Evolutionary conservation across 2,797 vertebrate genomes (phyloP).

Genomic region (Pipistrellus nathusii): DNA sequence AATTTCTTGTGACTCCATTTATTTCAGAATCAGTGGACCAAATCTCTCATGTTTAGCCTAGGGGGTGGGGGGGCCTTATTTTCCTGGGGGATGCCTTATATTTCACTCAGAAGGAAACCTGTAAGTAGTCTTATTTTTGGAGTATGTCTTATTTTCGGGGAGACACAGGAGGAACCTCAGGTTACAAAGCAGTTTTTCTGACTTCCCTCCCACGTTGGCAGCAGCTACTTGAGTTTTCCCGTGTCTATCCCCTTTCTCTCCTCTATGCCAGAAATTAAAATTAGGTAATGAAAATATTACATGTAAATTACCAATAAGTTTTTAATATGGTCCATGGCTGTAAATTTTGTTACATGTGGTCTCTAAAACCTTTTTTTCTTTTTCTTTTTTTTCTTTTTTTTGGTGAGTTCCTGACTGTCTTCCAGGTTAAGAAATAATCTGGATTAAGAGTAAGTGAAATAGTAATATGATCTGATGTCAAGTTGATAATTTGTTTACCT

Average conservation of each 20-base stretch:
- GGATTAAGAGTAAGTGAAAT: neutral
- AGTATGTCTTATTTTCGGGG: no score
- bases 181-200: neutral
- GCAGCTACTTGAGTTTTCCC: neutral
- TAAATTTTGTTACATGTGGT: neutral
- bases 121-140: no score
- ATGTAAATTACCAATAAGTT: neutral
- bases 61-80: no score
- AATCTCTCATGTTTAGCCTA: no score
- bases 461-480: neutral
- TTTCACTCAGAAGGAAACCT: no score
- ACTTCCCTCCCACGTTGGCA: neutral
- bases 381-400: neutral
- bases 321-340: neutral
- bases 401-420: neutral
- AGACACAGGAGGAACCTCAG: neutral
- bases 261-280: neutral
- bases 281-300: neutral
- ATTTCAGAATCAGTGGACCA: no score
- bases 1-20: no score
- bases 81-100: no score
- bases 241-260: neutral
- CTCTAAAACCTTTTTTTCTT: neutral
- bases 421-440: neutral
- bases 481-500: conserved; percentile 73